Evolutionary conservation across 2,797 vertebrate genomes (phyloP), one percentile per base, ranked within the genome.

Genomic region (Coregonus suidteri): DNA sequence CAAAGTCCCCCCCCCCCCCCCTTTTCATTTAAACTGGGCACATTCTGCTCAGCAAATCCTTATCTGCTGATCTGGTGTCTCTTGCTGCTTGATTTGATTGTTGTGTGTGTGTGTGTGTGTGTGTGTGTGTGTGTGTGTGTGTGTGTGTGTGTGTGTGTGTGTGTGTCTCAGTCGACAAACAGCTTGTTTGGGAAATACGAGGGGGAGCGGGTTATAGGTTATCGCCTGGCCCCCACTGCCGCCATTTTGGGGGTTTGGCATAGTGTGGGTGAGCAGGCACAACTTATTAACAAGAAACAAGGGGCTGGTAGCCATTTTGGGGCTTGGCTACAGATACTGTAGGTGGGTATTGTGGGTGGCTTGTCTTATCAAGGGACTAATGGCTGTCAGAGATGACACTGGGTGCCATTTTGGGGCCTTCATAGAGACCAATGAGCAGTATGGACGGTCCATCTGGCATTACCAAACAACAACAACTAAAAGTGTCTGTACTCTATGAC

Each of bases 1-100:
- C 80, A 82, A 79, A 83, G 78, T 79, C 25, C 18, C 70, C 70
- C 25, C 25, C 25, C 64, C 20, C 37, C 54, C 4, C 15, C 16
- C 31, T 11, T n/a, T n/a, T 71, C 6, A 6, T 25, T 47, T 54
- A 53, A 18, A 75, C 25, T 7, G 25, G 53, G 37, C 35, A 47
- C 35, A 70, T n/a, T 71, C 20, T 54, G n/a, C 30, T 14, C 25
- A 34, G 11, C 34, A 4, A 16, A 71, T 71, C 15, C 20, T 64
- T 56, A 37, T 69, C 4, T 3, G 3, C 51, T 34, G 31, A 1
- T 20, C 15, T 41, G 25, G 18, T 35, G 30, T 14, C 6, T 52
- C 77, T 2, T 59, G 13, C 65, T 11, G 20, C 74, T 73, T 20
- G 71, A n/a, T 59, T 77, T 75, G 15, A 30, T 77, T 34, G 66